Evolutionary conservation across 1,140 invertebrate species (phyloP).

Genomic region (Physella acuta): DNA sequence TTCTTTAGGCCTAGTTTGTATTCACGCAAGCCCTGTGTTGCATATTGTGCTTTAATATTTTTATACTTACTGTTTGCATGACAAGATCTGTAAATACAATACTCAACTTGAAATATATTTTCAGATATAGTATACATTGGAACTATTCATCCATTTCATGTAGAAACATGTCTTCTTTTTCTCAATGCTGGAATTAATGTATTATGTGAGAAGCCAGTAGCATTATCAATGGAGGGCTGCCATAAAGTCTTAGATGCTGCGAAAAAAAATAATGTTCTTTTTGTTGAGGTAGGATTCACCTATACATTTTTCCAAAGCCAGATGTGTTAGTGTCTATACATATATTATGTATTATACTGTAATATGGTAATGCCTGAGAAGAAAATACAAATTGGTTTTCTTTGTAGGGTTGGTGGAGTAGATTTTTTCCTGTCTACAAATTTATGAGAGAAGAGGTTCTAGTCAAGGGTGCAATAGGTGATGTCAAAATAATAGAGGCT

Average conservation of each 20-base stretch:
- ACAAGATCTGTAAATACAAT: no score
- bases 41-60: no score
- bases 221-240: slow-evolving; percentile 68
- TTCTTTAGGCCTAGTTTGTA: no score
- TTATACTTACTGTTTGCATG: no score
- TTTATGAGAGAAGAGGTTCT: slow-evolving; percentile 62
- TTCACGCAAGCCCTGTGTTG: no score
- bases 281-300: slow-evolving; percentile 69
- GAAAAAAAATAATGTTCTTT: slow-evolving; percentile 66
- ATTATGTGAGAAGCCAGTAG: slow-evolving; percentile 81
- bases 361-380: background rate
- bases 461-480: slow-evolving; percentile 70
- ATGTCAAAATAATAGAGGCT: slow-evolving; percentile 67
- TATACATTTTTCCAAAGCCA: background rate
- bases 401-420: slow-evolving; percentile 74
- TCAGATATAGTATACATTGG: slow-evolving; percentile 80
- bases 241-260: slow-evolving; percentile 46
- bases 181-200: slow-evolving; percentile 76
- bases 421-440: slow-evolving; percentile 76
- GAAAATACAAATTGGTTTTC: no score
- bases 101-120: no score
- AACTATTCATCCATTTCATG: slow-evolving; percentile 71
- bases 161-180: slow-evolving; percentile 68
- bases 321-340: background rate
- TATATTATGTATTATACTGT: background rate